Base-by-base conservation (phyloP, 2,888 invertebrate species). In the Neocrepidodera transversa region DNA sequence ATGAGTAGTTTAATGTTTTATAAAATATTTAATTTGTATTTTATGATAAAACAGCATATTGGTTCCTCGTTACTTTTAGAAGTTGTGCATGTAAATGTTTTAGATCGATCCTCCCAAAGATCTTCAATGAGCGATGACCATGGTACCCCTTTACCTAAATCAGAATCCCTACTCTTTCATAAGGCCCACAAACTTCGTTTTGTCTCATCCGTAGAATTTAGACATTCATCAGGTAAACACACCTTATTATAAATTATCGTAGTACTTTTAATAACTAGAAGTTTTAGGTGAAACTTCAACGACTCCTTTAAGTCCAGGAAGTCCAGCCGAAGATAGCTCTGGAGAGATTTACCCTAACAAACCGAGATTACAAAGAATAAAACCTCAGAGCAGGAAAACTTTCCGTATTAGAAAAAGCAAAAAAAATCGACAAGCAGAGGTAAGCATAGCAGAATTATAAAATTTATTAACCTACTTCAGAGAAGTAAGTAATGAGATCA, bases 351-450 rank as follows among this genome's bases (percentile, higher is more conserved):
- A 81, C 75, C 79, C 83, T 70, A 78, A 83, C 79, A 82, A 85
- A 74, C 89, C 90, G 26, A 83, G 94, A 2, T 84, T 97, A 57
- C 97, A 97, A 76, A 85, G 97, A 14, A 90, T 95, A 53, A 96
- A 95, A 80, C 95, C 94, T 28, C 95, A 94, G 74, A 96, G 95
- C 72, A 87, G 96, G 71, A 95, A 94, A 80, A 96, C 96, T 0
- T 97, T 97, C 81, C 87, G 95, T 62, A 84, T 93, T 61, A 85
- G 92, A 67, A 90, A 92, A 76, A 91, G 91, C 76, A 85, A 91
- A 71, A 87, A 84, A 73, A 87, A 81, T 57, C 87, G 87, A 48
- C 67, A 66, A 66, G 84, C 87, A 36, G 91, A 92, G 79, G 90
- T 90, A 79, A 78, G 75, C 73, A n/a, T n/a, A n/a, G n/a, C n/a